Evolutionary conservation across 1,140 invertebrate species (phyloP), one percentile per base, ranked within the genome.

Genomic region (Zaprionus taronus): DNA sequence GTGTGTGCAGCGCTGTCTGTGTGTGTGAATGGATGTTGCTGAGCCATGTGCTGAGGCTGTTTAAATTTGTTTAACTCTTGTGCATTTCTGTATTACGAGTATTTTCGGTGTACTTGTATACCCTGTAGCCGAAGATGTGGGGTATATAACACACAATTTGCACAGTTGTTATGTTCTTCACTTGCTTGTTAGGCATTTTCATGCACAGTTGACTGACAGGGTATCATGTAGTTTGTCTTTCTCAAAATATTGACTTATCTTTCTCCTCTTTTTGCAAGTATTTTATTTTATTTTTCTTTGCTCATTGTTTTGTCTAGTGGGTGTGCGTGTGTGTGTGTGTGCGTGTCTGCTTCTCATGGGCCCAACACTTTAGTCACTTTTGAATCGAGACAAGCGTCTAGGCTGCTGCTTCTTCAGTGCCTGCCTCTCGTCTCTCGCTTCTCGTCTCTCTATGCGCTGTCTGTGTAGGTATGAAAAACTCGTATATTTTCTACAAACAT

Each of bases 291-390:
- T 53, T 74, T 66, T 66, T 22, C 15, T 61, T 34, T 34, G 47
- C 26, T 49, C 22, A 26, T 62, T 67, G 36, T 51, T 69, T 65
- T 77, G 67, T 68, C 58, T 72, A 65, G 17, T 65, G 34, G 2
- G 9, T 15, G 41, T 47, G 41, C n/a, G n/a, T 44, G 41, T 17
- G 41, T 17, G 41, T 72, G 58, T 62, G 64, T 66, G 26, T 71
- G 69, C 51, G 60, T 28, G 36, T 51, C 12, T 31, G 31, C 60
- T 66, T 49, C 64, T 77, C 36, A 51, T 58, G 49, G 41, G 72
- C 68, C 65, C 64, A 83, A 77, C 77, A 80, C 81, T 80, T 83
- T 80, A 70, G 81, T 75, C 77, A 84, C 77, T 83, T 83, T 83
- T 80, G 67, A 83, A 72, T 83, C 55, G 64, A 72, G 63, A 53